Evolutionary conservation across 2,888 invertebrate species (phyloP), one percentile per base, ranked within the genome.

Genomic region (Drosophila aldrichi): DNA sequence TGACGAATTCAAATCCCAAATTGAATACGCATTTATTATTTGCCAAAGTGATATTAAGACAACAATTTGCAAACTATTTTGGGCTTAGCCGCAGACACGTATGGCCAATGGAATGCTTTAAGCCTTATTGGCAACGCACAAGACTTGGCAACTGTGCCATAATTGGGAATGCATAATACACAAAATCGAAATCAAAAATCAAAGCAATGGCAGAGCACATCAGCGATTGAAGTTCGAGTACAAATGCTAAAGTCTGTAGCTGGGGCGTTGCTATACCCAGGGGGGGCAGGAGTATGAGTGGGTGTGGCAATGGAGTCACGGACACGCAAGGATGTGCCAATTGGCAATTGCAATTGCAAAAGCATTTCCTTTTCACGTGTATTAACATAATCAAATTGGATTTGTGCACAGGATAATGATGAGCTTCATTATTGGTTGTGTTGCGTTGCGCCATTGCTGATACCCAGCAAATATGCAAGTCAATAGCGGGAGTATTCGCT

Each of bases 321-420:
- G 77, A 75, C 70, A 77, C 79, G 72, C 70, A 68, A 70, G 79
- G 85, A 79, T 79, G 79, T 75, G 80, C 82, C 79, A 79, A 88
- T 82, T 77, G 77, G 75, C 88, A 84, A 77, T 88, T 77, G 73
- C 89, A 89, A 88, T 85, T 84, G 88, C 88, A 82, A 84, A 89
- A 88, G 85, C 87, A 90, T 87, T 85, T 86, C 88, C 88, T 88
- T 88, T 90, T 82, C 90, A 82, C 88, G 90, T 84, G 81, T 90
- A 88, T 88, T 88, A 88, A 88, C 88, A 88, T 88, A 88, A 88
- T 90, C 88, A 88, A 88, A 88, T 88, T 88, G 88, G 88, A 88
- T 88, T 88, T 88, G 88, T 87, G 88, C 88, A 90, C 90, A 84
- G 90, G 87, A 90, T 88, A 88, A 88, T 88, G 88, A 88, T 89